Percentiles rank a stretch among this genome's conserved stretches.
These are phyloP conservation scores for Bruchidius siliquastri DNA, from an alignment of 2,888 invertebrate species.

Conservation along the genomic window DNA sequence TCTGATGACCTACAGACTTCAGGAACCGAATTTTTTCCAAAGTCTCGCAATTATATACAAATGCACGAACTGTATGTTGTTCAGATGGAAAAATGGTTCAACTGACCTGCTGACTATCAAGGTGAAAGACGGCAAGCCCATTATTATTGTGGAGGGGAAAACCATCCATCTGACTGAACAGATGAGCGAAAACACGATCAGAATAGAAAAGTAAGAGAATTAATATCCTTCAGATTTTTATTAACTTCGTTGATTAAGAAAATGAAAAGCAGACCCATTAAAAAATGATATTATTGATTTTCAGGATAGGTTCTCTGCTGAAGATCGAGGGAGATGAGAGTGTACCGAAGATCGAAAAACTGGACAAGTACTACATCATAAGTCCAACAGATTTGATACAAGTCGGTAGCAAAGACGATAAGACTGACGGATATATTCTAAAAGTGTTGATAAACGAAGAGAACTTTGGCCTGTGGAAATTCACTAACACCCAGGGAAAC, in stretches of 20 bases:
- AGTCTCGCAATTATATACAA: constrained; percentile 31
- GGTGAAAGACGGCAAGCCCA: constrained; percentile 25
- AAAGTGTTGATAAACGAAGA: constrained; percentile 72
- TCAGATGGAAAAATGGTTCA: constrained; percentile 23
- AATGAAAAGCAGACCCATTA: too few species aligned
- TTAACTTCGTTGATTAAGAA: too few species aligned
- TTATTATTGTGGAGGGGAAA: constrained; percentile 25
- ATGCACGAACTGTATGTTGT: constrained; percentile 31
- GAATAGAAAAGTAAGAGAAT: constrained; percentile 30
- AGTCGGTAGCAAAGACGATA: constrained; percentile 36
- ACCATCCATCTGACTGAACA: constrained; percentile 9
- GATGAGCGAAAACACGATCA: constrained; percentile 18
- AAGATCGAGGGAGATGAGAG: constrained; percentile 22
- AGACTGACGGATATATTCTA: constrained; percentile 76
- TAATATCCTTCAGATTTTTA: background rate
- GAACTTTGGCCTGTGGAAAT: constrained; percentile 86
- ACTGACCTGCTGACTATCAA: constrained; percentile 27
- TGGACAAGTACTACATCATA: constrained; percentile 19
- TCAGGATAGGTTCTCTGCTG: constrained; percentile 23
- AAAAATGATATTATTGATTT: too few species aligned
- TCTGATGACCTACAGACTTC: constrained; percentile 26
- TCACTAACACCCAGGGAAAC: constrained; percentile 59
- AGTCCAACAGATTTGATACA: constrained; percentile 24
- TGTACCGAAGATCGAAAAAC: constrained; percentile 12
- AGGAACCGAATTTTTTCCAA: constrained; percentile 27